Conservation (phyloP, 2,797 vertebrate species). For the Acropternis orthonyx region DNA sequence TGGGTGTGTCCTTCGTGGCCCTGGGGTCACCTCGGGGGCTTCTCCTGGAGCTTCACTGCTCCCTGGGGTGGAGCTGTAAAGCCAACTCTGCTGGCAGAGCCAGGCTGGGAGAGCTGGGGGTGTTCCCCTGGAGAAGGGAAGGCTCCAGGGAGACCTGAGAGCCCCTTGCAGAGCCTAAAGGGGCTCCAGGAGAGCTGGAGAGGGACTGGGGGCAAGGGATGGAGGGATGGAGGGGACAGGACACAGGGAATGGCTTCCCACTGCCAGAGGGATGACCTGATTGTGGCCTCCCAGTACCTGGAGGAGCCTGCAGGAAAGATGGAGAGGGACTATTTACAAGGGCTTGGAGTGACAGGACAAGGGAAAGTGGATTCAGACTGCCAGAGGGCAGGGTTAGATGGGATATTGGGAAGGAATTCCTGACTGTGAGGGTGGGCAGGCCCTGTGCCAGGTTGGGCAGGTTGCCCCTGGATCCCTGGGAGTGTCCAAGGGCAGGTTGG, state of each 20-base stretch:
- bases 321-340: background rate
- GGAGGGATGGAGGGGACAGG: background rate
- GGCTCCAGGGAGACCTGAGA: no score
- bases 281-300: rapidly evolving
- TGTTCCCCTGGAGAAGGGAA: rapidly evolving
- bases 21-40: background rate
- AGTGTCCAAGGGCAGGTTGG: rapidly evolving
- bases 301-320: background rate
- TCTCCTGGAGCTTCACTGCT: rapidly evolving
- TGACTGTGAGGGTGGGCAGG: rapidly evolving
- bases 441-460: background rate
- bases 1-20: slow-evolving; percentile 76
- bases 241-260: background rate
- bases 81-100: background rate
- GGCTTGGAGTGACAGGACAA: background rate
- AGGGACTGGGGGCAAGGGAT: background rate
- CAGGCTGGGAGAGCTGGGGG: background rate
- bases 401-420: background rate
- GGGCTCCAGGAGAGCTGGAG: background rate
- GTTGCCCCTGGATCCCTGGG: background rate
- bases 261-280: background rate
- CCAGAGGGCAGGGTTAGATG: background rate
- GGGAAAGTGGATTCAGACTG: background rate
- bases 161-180: rapidly evolving
- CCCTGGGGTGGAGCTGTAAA: rapidly evolving